Percentiles rank a stretch among this genome's conserved stretches.
phyloP scores from a whole-genome alignment of 64 coral and sea anemone species.

The Porites australiensis region DNA sequence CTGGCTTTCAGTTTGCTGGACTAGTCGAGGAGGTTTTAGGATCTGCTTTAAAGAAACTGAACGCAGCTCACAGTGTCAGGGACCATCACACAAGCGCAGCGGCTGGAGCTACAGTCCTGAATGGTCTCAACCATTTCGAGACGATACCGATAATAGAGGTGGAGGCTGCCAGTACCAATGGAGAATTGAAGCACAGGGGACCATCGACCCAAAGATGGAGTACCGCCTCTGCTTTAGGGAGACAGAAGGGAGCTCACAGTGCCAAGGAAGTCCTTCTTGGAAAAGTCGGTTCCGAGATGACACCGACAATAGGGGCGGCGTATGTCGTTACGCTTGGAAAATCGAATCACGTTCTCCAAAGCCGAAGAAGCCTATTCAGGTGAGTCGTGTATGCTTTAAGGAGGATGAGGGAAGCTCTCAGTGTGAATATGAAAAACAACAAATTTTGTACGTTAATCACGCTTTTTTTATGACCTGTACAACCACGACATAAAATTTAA shows the following conservation, averaged over 20 bases:
- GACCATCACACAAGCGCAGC: conserved; percentile 39
- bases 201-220: neutral
- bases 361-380: neutral
- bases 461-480: no score
- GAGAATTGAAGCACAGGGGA: conserved; percentile 19
- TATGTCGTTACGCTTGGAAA: conserved; percentile 56
- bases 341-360: conserved; percentile 6
- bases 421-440: no score
- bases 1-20: neutral
- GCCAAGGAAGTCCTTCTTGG: conserved; percentile 55
- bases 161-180: conserved; percentile 62
- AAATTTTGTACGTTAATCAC: no score
- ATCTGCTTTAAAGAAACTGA: conserved; percentile 52
- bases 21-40: conserved; percentile 38
- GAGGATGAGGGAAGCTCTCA: conserved; percentile 76
- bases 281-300: conserved; percentile 34
- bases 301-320: no score
- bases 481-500: no score
- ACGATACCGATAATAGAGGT: conserved; percentile 62
- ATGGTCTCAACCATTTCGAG: conserved; percentile 60
- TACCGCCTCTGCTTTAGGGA: conserved; percentile 68
- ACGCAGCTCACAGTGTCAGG: conserved; percentile 48
- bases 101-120: conserved; percentile 42
- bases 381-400: conserved; percentile 65
- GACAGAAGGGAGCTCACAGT: no score